These are phyloP conservation scores for Diabrotica undecimpunctata DNA, from an alignment of 1,140 invertebrate species.

Conservation along the genomic window DNA sequence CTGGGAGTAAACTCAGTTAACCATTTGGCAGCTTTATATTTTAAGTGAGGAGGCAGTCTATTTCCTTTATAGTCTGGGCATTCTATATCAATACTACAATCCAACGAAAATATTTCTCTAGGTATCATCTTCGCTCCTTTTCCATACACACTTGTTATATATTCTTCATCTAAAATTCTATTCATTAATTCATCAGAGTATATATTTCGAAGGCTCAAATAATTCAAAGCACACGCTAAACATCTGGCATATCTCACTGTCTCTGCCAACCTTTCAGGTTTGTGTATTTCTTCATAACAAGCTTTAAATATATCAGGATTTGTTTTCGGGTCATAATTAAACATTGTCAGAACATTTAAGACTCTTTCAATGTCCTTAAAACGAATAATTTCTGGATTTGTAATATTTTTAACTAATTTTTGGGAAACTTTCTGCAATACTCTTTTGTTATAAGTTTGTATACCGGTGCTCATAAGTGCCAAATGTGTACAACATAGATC, in stretches of 20 bases:
- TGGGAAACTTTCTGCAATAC: constrained; percentile 25
- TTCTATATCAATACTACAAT: constrained; percentile 55
- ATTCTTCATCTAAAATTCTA: constrained; percentile 47
- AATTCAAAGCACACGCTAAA: constrained; percentile 49
- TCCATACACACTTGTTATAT: constrained; percentile 47
- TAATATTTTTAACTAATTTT: constrained; percentile 30
- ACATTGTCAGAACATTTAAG: constrained; percentile 50
- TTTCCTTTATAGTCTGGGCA: constrained; percentile 55
- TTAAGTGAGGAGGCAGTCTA: constrained; percentile 44
- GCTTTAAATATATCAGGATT: constrained; percentile 46
- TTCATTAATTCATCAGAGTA: constrained; percentile 53
- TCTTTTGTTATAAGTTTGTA: constrained; percentile 39
- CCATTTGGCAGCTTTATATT: constrained; percentile 48
- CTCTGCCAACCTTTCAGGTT: constrained; percentile 49
- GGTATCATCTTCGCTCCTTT: constrained; percentile 34
- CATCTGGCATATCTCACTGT: constrained; percentile 47
- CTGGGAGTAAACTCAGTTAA: constrained; percentile 49
- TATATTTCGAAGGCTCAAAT: constrained; percentile 49
- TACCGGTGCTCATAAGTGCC: constrained; percentile 49
- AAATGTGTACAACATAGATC: constrained; percentile 52
- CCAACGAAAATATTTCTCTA: constrained; percentile 54
- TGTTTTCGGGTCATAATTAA: constrained; percentile 48
- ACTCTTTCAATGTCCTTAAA: constrained; percentile 64
- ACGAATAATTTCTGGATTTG: constrained; percentile 43
- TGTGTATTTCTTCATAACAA: constrained; percentile 50